A percentile compares a stretch with the other conserved stretches of the same genome.
Conservation (phyloP, 2,797 vertebrate species). For the Rhinoraja longicauda region DNA sequence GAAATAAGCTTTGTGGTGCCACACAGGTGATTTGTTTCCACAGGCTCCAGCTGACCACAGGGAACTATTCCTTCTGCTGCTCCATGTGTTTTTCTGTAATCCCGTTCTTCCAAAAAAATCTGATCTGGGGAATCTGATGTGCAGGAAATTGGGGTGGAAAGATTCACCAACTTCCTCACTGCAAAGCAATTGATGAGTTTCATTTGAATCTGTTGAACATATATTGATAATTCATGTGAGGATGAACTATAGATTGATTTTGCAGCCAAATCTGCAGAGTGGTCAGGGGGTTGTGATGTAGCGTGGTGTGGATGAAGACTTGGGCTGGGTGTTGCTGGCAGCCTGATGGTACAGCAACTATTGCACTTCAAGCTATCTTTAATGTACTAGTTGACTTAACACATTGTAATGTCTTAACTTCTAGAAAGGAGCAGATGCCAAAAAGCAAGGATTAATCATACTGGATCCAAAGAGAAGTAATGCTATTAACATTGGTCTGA, state of each 20-base stretch:
- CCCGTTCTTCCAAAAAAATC: not conserved
- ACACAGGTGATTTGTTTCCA: not conserved
- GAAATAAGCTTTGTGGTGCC: not conserved
- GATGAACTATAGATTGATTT: not conserved
- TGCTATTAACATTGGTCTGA: slow-evolving; percentile 92
- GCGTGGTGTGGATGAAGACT: not conserved
- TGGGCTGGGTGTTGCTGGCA: not conserved
- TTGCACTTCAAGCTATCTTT: not conserved
- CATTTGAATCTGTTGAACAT: not conserved
- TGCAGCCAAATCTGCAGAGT: not conserved
- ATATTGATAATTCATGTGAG: not conserved
- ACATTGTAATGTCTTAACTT: slow-evolving; percentile 32
- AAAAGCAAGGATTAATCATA: slow-evolving; percentile 72
- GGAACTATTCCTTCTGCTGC: not conserved
- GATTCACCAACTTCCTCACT: not conserved
- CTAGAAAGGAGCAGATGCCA: slow-evolving; percentile 76
- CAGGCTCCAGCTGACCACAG: not conserved
- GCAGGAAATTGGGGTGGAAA: no score
- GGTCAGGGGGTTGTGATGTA: no score
- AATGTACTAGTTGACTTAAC: not conserved
- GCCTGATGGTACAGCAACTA: not conserved
- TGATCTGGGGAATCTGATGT: not conserved
- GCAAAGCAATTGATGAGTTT: not conserved
- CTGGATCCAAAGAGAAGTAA: slow-evolving; percentile 89
- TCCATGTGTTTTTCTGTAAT: not conserved